A percentile compares a stretch with the other conserved stretches of the same genome.
These are phyloP conservation scores for Drosophila pandora DNA, from an alignment of 1,140 invertebrate genomes.

Conservation along the genomic window DNA sequence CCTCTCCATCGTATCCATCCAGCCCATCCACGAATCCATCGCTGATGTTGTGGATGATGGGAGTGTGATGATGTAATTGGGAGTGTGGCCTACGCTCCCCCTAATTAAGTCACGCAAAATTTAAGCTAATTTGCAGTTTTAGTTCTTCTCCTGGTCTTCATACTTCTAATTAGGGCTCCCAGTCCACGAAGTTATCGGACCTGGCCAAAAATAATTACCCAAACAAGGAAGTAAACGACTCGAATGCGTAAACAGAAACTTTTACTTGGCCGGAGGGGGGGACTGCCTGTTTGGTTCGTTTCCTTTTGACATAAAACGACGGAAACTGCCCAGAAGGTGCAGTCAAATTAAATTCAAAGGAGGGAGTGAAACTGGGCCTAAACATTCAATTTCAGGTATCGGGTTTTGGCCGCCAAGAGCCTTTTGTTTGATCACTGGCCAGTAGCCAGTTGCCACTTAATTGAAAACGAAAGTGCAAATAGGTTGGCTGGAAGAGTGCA, in stretches of 20 bases:
- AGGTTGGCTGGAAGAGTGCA: conserved; percentile 30
- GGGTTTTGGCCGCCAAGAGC: conserved; percentile 22
- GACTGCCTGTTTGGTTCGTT: conserved; percentile 17
- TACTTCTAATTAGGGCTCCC: conserved; percentile 56
- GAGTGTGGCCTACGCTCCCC: conserved; percentile 31
- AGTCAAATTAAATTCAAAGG: conserved; percentile 5
- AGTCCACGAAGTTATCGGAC: conserved; percentile 3
- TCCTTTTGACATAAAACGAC: conserved; percentile 43
- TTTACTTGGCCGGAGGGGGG: conserved; percentile 30
- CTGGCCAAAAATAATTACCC: conserved; percentile 51
- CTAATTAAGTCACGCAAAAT: conserved; percentile 79
- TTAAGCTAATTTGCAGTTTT: conserved; percentile 64
- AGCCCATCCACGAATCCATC: conserved; percentile 11
- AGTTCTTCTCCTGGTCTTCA: conserved; percentile 46
- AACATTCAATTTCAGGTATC: conserved; percentile 49
- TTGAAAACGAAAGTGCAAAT: conserved; percentile 80
- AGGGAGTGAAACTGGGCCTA: conserved; percentile 35
- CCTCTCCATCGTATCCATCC: conserved; percentile 11
- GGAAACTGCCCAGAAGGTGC: conserved; percentile 48
- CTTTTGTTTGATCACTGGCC: conserved; percentile 32
- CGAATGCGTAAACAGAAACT: conserved; percentile 38
- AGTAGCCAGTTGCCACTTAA: conserved; percentile 40
- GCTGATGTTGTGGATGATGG: conserved; percentile 11
- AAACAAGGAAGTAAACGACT: conserved; percentile 56
- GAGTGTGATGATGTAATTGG: conserved; percentile 60